Percentiles rank a stretch among this genome's conserved stretches.
Conservation (phyloP, 1,140 invertebrate species). For the Drosophila kanapiae region DNA sequence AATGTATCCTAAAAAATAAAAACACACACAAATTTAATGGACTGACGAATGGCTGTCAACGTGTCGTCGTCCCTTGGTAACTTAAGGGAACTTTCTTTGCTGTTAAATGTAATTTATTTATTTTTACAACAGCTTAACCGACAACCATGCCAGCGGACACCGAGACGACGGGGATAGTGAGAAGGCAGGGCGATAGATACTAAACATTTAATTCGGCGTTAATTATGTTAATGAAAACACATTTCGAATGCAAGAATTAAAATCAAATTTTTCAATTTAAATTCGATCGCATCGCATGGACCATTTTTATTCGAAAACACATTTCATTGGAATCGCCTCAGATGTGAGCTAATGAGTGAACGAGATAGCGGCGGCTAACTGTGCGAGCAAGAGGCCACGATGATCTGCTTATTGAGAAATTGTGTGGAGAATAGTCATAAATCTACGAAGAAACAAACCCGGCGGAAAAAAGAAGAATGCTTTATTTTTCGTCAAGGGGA, state of each 20-base stretch:
- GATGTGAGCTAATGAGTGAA: conserved; percentile 16
- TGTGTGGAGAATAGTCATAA: conserved; percentile 59
- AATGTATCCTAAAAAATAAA: conserved; percentile 58
- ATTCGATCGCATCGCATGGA: conserved; percentile 83
- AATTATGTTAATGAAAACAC: conserved; percentile 84
- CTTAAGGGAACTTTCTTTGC: conserved; percentile 51
- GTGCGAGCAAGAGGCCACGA: conserved; percentile 16
- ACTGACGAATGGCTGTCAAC: conserved; percentile 78
- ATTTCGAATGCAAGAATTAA: conserved; percentile 82
- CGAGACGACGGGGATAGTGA: not conserved
- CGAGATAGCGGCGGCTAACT: not conserved
- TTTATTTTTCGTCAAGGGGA: conserved; percentile 25
- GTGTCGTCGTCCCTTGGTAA: not conserved
- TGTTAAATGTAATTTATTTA: conserved; percentile 75
- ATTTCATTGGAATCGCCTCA: conserved; percentile 75
- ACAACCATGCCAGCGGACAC: conserved; percentile 12
- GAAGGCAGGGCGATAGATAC: conserved; percentile 17
- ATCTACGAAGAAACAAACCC: conserved; percentile 19
- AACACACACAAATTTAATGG: conserved; percentile 57
- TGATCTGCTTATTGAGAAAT: conserved; percentile 76
- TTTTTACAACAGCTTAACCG: conserved; percentile 55
- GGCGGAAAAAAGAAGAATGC: conserved; percentile 13
- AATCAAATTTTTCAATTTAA: conserved; percentile 84
- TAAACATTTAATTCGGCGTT: conserved; percentile 77
- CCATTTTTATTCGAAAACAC: conserved; percentile 83